These are phyloP conservation scores for Pogonus chalceus DNA, from an alignment of 1,140 invertebrate species.

Conservation along the genomic window DNA sequence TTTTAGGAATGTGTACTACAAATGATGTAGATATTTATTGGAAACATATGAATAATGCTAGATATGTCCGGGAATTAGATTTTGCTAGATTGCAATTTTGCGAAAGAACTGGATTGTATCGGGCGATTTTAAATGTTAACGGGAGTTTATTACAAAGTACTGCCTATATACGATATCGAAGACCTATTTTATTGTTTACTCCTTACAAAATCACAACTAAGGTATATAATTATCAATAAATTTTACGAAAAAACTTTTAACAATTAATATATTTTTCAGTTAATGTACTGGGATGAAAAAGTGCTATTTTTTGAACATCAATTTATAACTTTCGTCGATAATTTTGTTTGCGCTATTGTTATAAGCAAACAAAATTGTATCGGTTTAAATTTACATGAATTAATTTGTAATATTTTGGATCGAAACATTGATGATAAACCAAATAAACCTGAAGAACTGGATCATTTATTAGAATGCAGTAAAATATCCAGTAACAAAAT, in stretches of 20 bases:
- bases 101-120: constrained; percentile 55
- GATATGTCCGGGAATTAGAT: constrained; percentile 71
- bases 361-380: constrained; percentile 65
- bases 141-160: constrained; percentile 62
- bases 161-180: constrained; percentile 63
- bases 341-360: constrained; percentile 63
- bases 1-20: constrained; percentile 62
- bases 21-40: constrained; percentile 72
- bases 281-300: constrained; percentile 76
- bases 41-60: constrained; percentile 77
- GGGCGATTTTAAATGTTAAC: constrained; percentile 45
- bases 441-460: constrained; percentile 54
- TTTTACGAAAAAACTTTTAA: no score
- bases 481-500: constrained; percentile 64
- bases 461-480: constrained; percentile 62
- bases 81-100: constrained; percentile 75
- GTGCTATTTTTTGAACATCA: constrained; percentile 73
- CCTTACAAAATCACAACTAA: constrained; percentile 63
- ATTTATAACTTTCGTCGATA: constrained; percentile 64
- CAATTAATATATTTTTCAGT: constrained; percentile 35
- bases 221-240: constrained; percentile 36
- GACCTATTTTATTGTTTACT: constrained; percentile 62
- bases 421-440: constrained; percentile 43
- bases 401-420: constrained; percentile 43
- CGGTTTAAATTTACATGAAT: constrained; percentile 49